phyloP scores from a whole-genome alignment of 2,888 invertebrate genomes.

The Anthophora plumipes region DNA sequence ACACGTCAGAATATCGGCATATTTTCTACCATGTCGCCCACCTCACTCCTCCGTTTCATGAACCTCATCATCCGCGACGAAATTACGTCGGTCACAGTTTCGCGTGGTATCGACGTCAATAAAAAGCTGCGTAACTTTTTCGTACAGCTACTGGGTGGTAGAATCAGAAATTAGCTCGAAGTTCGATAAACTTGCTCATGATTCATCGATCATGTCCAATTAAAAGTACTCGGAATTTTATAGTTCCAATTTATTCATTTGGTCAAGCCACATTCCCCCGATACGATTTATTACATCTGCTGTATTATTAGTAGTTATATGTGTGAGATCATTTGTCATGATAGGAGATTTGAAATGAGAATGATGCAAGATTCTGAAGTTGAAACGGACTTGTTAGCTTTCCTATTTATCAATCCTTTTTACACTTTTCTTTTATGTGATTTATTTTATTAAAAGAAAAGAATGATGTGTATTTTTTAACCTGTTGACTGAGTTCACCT shows the following conservation, averaged over 20 bases:
- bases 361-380: not conserved
- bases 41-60: no score
- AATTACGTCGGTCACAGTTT: slow-evolving; percentile 32
- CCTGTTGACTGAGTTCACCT: no score
- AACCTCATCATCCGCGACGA: slow-evolving; percentile 26
- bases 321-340: not conserved
- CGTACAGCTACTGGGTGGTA: not conserved
- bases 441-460: no score
- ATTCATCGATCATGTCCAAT: not conserved
- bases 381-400: not conserved
- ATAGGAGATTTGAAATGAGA: not conserved
- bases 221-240: not conserved
- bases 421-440: not conserved
- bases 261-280: not conserved
- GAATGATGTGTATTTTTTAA: no score
- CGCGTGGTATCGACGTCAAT: slow-evolving; percentile 9
- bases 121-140: slow-evolving; percentile 1
- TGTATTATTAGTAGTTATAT: not conserved
- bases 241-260: not conserved
- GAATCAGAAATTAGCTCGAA: not conserved
- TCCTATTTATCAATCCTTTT: not conserved
- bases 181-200: not conserved
- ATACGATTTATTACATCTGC: not conserved
- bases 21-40: slow-evolving; percentile 20
- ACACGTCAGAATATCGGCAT: slow-evolving; percentile 58